These are phyloP conservation scores for Lumbricus terrestris DNA, from an alignment of 2,888 invertebrate species.

Conservation along the genomic window DNA sequence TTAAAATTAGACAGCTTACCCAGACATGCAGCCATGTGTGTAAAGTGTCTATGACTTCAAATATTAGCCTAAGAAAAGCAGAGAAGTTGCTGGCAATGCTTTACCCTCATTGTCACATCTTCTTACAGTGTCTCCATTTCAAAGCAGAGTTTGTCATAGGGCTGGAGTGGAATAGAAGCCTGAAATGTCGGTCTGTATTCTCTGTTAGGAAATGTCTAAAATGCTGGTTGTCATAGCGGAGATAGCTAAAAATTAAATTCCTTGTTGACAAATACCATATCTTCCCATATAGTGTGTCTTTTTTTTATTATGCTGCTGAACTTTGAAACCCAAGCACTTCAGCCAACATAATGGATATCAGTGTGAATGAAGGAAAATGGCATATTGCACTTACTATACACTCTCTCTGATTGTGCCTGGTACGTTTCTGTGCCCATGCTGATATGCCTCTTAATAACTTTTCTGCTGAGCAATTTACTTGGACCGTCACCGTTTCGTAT, in stretches of 20 bases:
- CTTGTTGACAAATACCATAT: background rate
- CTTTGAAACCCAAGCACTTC: background rate
- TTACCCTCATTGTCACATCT: background rate
- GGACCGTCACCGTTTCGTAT: background rate
- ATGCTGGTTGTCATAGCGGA: background rate
- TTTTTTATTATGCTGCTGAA: background rate
- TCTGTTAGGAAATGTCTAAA: background rate
- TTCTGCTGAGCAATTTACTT: slow-evolving; percentile 6
- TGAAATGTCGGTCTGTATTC: background rate
- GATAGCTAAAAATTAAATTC: background rate
- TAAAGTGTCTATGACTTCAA: background rate
- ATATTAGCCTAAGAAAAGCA: background rate
- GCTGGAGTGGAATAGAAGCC: background rate
- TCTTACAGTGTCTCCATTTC: background rate
- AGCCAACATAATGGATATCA: background rate
- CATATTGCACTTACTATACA: background rate
- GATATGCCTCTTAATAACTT: slow-evolving; percentile 6
- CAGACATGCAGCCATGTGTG: background rate
- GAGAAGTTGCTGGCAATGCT: background rate
- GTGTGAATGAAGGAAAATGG: background rate
- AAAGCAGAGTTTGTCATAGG: background rate
- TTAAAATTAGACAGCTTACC: background rate
- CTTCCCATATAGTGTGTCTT: too few species aligned
- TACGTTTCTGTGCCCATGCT: slow-evolving; percentile 12
- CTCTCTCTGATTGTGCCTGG: background rate